These are phyloP conservation scores for Micrastur ruficollis DNA, from an alignment of 2,797 vertebrate genomes.

Conservation along the genomic window DNA sequence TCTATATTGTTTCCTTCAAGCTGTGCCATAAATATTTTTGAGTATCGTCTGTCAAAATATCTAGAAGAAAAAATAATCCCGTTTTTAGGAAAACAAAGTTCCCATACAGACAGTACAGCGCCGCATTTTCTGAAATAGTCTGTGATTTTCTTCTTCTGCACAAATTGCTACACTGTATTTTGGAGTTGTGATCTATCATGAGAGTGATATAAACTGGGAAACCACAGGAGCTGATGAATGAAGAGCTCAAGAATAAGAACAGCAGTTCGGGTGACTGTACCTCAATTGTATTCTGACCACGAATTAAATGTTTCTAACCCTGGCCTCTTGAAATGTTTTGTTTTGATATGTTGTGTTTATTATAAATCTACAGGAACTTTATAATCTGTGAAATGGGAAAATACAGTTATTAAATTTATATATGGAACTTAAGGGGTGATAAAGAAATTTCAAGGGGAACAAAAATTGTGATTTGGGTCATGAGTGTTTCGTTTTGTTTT, in stretches of 20 bases:
- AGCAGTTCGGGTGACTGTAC: neutral
- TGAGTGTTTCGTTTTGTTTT: neutral
- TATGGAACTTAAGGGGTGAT: neutral
- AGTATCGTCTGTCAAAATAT: neutral
- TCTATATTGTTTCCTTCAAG: conserved; percentile 1
- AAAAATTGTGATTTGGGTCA: neutral
- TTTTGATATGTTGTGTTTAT: neutral
- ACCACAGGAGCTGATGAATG: neutral
- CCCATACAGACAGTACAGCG: neutral
- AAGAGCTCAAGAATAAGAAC: neutral
- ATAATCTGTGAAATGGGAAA: neutral
- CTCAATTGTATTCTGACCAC: neutral
- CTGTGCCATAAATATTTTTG: conserved; percentile 1
- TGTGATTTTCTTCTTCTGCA: neutral
- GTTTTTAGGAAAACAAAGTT: neutral
- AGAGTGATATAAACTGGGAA: neutral
- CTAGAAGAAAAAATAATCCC: rapidly evolving
- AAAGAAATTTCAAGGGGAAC: neutral
- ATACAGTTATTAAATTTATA: neutral
- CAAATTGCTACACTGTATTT: neutral
- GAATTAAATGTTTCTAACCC: neutral
- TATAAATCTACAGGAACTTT: neutral
- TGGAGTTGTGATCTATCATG: neutral
- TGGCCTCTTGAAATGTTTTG: neutral
- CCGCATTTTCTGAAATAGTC: neutral